Percentiles rank a stretch among this genome's conserved stretches.
These are phyloP conservation scores for Megathymus violae DNA, from an alignment of 1,140 invertebrate species.

Conservation along the genomic window DNA sequence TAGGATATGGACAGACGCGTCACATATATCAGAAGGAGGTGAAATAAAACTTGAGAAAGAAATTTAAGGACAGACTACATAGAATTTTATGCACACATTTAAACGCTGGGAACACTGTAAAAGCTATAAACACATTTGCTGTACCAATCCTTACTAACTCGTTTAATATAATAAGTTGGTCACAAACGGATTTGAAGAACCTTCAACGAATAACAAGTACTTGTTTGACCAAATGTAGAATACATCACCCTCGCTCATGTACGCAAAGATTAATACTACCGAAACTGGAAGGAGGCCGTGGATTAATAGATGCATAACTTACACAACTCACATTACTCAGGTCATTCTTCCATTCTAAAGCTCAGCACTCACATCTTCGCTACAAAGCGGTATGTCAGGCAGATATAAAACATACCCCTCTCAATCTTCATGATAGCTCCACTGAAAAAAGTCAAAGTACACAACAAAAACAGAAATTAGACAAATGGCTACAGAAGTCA, in stretches of 20 bases:
- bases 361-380: background rate
- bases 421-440: slow-evolving; percentile 5
- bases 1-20: no score
- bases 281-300: slow-evolving; percentile 21
- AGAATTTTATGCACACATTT: slow-evolving; percentile 24
- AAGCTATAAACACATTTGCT: slow-evolving; percentile 38
- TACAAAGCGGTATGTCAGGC: background rate
- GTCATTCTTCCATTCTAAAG: slow-evolving; percentile 23
- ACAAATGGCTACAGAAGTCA: background rate
- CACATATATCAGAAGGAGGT: no score
- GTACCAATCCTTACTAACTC: slow-evolving; percentile 34
- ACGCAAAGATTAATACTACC: slow-evolving; percentile 24
- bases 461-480: background rate
- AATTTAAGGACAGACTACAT: slow-evolving; percentile 23
- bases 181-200: slow-evolving; percentile 22
- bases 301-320: slow-evolving; percentile 28
- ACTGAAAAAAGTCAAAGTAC: background rate
- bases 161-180: slow-evolving; percentile 32
- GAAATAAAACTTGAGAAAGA: background rate
- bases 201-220: slow-evolving; percentile 30
- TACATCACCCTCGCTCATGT: slow-evolving; percentile 34
- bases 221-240: slow-evolving; percentile 18
- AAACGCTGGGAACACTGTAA: slow-evolving; percentile 31
- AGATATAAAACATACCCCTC: slow-evolving; percentile 20
- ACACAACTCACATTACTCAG: slow-evolving; percentile 18